Conservation (phyloP, 2,888 invertebrate genomes). For the Agrochola lota region DNA sequence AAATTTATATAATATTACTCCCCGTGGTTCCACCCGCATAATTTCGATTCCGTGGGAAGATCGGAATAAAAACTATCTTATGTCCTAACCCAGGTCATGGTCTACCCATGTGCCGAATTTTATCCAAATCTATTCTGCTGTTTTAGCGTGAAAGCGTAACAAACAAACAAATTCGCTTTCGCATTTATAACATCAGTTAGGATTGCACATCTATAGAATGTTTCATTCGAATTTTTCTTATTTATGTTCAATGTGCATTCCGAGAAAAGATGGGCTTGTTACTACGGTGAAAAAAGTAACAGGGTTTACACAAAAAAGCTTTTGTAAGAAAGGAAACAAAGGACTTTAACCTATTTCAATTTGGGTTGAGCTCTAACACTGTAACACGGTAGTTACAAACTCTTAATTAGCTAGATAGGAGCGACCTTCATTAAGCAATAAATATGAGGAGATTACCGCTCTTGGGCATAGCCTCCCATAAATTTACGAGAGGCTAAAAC, state of each 20-base stretch:
- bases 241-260: background rate
- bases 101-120: no score
- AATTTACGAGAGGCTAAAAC: conserved; percentile 3
- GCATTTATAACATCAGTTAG: no score
- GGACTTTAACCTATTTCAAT: background rate
- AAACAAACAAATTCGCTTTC: no score
- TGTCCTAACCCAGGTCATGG: no score
- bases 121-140: no score
- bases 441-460: conserved; percentile 14
- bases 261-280: background rate
- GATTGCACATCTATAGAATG: background rate
- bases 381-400: conserved; percentile 19
- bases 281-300: background rate
- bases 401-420: conserved; percentile 27
- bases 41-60: no score
- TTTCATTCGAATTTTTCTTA: background rate
- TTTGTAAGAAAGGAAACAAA: background rate
- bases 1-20: no score
- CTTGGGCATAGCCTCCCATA: conserved; percentile 13
- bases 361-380: background rate
- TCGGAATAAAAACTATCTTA: no score
- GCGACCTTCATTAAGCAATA: conserved; percentile 42
- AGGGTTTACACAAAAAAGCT: background rate
- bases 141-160: no score
- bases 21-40: no score